A percentile compares a stretch with the other conserved stretches of the same genome.
Conservation (phyloP, 2,797 vertebrate genomes). For the Anas flavirostris region DNA sequence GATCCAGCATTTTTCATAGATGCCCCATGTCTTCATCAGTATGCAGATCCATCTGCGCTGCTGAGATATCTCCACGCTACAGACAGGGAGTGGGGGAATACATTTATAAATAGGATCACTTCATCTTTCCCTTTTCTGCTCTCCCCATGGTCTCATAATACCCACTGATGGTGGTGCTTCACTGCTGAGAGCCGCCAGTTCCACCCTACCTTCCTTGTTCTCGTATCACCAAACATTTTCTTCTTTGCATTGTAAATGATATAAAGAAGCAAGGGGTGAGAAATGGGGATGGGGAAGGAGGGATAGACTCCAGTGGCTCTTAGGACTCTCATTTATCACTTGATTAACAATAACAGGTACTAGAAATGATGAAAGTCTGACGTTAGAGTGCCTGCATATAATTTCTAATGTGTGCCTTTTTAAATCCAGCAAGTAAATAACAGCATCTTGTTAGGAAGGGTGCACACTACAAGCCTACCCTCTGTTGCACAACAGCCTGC, state of each 20-base stretch:
- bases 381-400: neutral
- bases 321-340: neutral
- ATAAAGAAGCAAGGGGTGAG: neutral
- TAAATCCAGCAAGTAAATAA: neutral
- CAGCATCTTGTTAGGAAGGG: neutral
- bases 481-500: neutral
- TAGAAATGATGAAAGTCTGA: neutral
- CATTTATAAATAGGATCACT: slow-evolving; percentile 58
- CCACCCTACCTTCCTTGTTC: neutral
- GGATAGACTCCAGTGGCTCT: neutral
- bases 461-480: neutral
- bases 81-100: slow-evolving; percentile 56
- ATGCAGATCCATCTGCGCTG: slow-evolving; percentile 45
- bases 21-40: slow-evolving; percentile 64
- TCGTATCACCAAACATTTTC: neutral
- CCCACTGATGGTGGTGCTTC: neutral
- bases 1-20: slow-evolving; percentile 28
- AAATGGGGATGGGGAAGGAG: neutral
- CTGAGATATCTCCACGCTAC: slow-evolving; percentile 64
- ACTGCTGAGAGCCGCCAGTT: neutral
- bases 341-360: neutral
- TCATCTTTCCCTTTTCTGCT: slow-evolving; percentile 43
- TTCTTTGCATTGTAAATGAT: neutral
- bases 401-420: neutral
- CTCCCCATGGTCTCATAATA: neutral